phyloP scores from a whole-genome alignment of 2,888 invertebrate species.

The Eulithis testata region DNA sequence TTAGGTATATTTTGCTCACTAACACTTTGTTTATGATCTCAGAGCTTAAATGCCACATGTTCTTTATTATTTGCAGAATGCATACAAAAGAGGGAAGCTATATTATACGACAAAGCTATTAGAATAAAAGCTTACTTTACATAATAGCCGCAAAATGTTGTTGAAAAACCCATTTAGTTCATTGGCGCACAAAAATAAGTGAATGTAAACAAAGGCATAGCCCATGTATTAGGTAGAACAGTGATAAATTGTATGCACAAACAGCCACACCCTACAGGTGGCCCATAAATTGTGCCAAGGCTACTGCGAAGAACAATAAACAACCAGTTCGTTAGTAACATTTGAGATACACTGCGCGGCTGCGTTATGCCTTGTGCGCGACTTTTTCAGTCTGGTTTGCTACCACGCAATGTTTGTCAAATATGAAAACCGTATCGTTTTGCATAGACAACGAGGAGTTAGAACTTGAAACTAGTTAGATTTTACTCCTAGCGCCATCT shows the following conservation, averaged over 20 bases:
- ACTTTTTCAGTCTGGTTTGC: too few relatives aligned
- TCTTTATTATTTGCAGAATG: too few relatives aligned
- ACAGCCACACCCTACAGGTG: conserved; percentile 40
- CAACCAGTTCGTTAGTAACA: too few relatives aligned
- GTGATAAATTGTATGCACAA: conserved; percentile 38
- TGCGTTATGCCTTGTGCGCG: too few relatives aligned
- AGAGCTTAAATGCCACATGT: too few relatives aligned
- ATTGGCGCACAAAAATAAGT: conserved; percentile 32
- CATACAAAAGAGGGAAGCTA: not conserved
- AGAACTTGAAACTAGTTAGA: not conserved
- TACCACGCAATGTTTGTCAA: too few relatives aligned
- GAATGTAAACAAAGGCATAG: conserved; percentile 36
- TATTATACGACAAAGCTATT: conserved; percentile 8
- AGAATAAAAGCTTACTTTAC: conserved; percentile 22
- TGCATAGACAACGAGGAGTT: too few relatives aligned
- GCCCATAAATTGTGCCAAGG: conserved; percentile 31
- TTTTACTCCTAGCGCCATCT: conserved; percentile 29
- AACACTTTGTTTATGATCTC: too few relatives aligned
- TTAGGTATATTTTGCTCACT: too few relatives aligned
- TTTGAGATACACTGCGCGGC: too few relatives aligned
- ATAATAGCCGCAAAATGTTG: conserved; percentile 21
- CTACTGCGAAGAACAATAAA: too few relatives aligned
- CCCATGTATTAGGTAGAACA: conserved; percentile 31
- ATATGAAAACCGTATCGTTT: not conserved
- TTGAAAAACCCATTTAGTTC: conserved; percentile 38